Evolutionary conservation across 2,888 invertebrate genomes (phyloP).

Genomic region (Thelaira solivaga): DNA sequence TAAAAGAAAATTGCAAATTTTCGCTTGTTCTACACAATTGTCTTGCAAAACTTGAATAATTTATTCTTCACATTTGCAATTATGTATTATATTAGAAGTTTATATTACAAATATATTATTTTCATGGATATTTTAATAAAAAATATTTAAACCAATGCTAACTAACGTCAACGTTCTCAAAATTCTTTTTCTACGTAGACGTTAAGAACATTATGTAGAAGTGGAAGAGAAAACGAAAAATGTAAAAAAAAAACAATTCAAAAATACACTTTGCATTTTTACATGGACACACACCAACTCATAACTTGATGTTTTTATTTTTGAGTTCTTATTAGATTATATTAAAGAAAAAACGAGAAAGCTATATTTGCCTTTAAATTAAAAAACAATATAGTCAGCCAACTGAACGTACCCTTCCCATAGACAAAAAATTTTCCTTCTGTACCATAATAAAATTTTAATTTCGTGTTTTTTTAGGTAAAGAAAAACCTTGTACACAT

Average conservation of each 20-base stretch:
- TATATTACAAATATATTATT: background rate
- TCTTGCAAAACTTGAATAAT: background rate
- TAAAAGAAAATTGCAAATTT: slow-evolving; percentile 4
- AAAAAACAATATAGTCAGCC: slow-evolving; percentile 1
- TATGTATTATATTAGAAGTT: too few relatives aligned
- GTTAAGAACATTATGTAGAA: slow-evolving; percentile 38
- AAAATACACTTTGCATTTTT: slow-evolving; percentile 51
- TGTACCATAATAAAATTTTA: background rate
- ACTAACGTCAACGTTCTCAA: slow-evolving; percentile 39
- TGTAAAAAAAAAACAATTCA: slow-evolving; percentile 38
- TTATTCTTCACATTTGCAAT: background rate
- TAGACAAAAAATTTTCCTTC: slow-evolving; percentile 9
- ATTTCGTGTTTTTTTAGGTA: background rate
- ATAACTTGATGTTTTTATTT: slow-evolving; percentile 66
- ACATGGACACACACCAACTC: slow-evolving; percentile 23
- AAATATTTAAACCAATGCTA: background rate
- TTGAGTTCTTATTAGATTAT: slow-evolving; percentile 63
- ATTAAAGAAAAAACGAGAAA: slow-evolving; percentile 27
- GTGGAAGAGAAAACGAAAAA: slow-evolving; percentile 17
- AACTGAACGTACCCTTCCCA: slow-evolving; percentile 58
- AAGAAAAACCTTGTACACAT: background rate
- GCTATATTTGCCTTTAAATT: background rate
- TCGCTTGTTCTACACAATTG: background rate
- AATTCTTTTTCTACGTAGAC: slow-evolving; percentile 35
- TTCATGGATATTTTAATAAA: background rate